Evolutionary conservation across 2,888 invertebrate species (phyloP).

Genomic region (Cheilosia impressa): DNA sequence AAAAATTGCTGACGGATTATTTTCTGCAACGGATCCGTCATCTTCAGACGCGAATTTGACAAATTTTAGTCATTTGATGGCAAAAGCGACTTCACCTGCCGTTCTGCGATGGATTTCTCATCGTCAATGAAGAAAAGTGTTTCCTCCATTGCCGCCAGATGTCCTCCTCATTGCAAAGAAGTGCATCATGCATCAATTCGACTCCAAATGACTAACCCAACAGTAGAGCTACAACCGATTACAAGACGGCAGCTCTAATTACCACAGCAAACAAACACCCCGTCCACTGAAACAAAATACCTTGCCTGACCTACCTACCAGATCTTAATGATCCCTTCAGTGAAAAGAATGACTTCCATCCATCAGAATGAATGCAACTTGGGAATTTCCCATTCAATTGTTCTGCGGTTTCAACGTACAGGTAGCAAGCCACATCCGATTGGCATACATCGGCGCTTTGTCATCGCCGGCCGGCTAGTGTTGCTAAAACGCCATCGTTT

Average conservation of each 20-base stretch:
- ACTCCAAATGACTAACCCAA: background rate
- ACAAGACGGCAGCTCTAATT: background rate
- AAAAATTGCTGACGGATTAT: no score
- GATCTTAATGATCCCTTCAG: background rate
- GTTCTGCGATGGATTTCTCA: no score
- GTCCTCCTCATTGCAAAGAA: no score
- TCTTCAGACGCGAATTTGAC: no score
- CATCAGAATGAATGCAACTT: conserved; percentile 13
- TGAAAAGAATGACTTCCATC: background rate
- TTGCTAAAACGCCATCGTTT: background rate
- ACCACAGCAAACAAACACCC: conserved; percentile 1
- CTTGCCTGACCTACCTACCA: background rate
- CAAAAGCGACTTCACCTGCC: no score
- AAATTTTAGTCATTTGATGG: no score
- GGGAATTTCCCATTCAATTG: conserved; percentile 31
- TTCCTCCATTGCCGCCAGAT: no score
- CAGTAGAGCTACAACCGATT: background rate
- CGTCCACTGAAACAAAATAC: conserved; percentile 5
- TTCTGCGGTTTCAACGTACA: conserved; percentile 7
- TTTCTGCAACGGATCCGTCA: no score
- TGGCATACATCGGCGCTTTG: conserved; percentile 14
- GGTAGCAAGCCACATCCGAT: conserved; percentile 44
- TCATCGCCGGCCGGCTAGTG: conserved; percentile 5
- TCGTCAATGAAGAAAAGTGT: no score
- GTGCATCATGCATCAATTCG: no score